A percentile compares a stretch with the other conserved stretches of the same genome.
Conservation (phyloP, 1,140 invertebrate species). For the Cydia splendana region DNA sequence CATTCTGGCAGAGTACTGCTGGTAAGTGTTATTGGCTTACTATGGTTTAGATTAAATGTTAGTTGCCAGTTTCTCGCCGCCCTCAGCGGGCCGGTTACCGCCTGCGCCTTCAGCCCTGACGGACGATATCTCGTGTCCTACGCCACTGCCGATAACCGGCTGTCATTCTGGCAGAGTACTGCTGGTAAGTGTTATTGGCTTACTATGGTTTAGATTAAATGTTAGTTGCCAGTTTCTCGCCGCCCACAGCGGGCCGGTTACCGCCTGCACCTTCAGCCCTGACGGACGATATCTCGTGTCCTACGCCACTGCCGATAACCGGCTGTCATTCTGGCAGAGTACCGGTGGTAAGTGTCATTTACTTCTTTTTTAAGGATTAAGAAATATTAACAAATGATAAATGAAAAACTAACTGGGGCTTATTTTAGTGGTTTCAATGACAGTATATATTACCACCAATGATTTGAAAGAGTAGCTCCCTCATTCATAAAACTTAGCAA, state of each 20-base stretch:
- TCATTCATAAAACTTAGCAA: too few species aligned
- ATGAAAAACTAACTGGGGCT: too few species aligned
- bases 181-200: conserved; percentile 75
- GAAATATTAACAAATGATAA: too few species aligned
- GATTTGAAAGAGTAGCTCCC: too few species aligned
- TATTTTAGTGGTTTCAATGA: too few species aligned
- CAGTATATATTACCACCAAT: too few species aligned
- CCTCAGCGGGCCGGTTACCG: conserved; percentile 93
- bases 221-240: conserved; percentile 92
- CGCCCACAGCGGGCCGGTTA: conserved; percentile 93
- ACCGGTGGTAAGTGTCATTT: conserved; percentile 80
- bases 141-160: conserved; percentile 89
- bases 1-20: conserved; percentile 97
- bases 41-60: not conserved
- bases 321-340: conserved; percentile 99
- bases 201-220: not conserved
- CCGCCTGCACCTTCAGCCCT: conserved; percentile 92
- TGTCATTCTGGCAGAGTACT: conserved; percentile 98
- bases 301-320: conserved; percentile 86
- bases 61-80: conserved; percentile 95
- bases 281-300: not conserved
- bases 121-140: not conserved
- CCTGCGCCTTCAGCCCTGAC: conserved; percentile 89
- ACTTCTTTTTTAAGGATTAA: too few species aligned
- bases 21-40: conserved; percentile 65